Percentiles rank a stretch among this genome's conserved stretches.
These are phyloP conservation scores for Melanophora roralis DNA, from an alignment of 2,888 invertebrate species.

Conservation along the genomic window DNA sequence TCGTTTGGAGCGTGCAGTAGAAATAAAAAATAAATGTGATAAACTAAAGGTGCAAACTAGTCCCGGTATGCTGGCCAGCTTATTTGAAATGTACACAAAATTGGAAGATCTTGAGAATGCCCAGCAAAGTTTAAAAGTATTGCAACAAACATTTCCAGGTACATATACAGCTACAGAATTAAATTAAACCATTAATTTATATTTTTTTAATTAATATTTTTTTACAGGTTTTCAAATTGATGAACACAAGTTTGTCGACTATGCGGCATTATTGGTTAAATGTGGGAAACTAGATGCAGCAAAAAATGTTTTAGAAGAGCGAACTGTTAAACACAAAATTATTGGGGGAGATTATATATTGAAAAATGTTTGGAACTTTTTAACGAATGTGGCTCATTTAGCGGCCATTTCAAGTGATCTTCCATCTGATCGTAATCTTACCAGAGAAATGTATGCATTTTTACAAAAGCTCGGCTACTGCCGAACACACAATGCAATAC, in stretches of 20 bases:
- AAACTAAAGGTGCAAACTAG: slow-evolving; percentile 79
- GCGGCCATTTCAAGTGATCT: slow-evolving; percentile 61
- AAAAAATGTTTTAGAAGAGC: slow-evolving; percentile 78
- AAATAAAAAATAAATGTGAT: slow-evolving; percentile 79
- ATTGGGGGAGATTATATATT: slow-evolving; percentile 78
- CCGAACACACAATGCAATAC: slow-evolving; percentile 79
- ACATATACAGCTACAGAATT: no score
- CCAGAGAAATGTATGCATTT: slow-evolving; percentile 78
- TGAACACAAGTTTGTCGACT: slow-evolving; percentile 82
- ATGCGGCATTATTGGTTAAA: slow-evolving; percentile 80
- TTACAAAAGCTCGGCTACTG: slow-evolving; percentile 80
- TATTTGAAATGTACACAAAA: slow-evolving; percentile 81
- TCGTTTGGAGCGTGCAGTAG: slow-evolving; percentile 79
- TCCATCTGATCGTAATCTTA: slow-evolving; percentile 75
- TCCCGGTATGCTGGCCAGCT: slow-evolving; percentile 82
- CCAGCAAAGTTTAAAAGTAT: slow-evolving; percentile 78
- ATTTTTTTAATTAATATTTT: no score
- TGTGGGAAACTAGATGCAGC: slow-evolving; percentile 71
- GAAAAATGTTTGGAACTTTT: slow-evolving; percentile 81
- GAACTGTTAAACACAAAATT: slow-evolving; percentile 77
- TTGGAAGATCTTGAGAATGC: slow-evolving; percentile 80
- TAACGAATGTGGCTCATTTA: slow-evolving; percentile 78
- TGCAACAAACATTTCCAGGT: slow-evolving; percentile 79
- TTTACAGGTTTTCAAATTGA: slow-evolving; percentile 80
- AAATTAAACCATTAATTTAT: no score